Conservation (phyloP, 2,113 vertebrate genomes). For the Amazona vittata region DNA sequence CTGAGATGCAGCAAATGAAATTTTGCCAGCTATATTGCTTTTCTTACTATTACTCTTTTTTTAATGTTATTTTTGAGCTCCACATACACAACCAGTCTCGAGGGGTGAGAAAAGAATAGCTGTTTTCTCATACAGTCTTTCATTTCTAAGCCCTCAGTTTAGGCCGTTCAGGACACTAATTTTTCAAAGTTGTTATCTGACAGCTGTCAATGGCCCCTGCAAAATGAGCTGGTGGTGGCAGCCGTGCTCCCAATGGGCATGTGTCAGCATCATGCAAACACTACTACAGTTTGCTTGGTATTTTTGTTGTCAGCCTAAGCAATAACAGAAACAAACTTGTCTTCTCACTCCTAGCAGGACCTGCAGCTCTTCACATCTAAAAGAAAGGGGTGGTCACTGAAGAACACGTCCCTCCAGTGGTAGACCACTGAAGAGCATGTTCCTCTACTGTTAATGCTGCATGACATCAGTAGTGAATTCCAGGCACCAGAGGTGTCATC, state of each 20-base stretch:
- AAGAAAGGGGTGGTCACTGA: not conserved
- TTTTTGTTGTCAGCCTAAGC: not conserved
- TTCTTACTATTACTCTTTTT: slow-evolving; percentile 9
- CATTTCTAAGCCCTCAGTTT: slow-evolving; percentile 12
- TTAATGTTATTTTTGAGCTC: slow-evolving; percentile 17
- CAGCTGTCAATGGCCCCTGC: not conserved
- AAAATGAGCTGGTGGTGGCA: slow-evolving; percentile 19
- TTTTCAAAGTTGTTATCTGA: slow-evolving; percentile 46
- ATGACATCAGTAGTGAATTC: not conserved
- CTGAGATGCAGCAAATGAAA: slow-evolving; percentile 20
- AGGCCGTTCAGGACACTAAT: slow-evolving; percentile 60
- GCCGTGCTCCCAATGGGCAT: not conserved
- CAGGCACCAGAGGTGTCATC: not conserved
- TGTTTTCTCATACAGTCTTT: slow-evolving; percentile 39
- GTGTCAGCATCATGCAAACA: not conserved
- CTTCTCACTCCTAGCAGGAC: not conserved
- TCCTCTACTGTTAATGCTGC: not conserved
- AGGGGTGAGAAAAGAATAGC: slow-evolving; percentile 7
- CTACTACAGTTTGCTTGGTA: not conserved
- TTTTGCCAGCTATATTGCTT: slow-evolving; percentile 47
- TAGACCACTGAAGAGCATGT: not conserved
- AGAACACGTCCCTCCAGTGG: not conserved
- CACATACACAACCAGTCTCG: not conserved
- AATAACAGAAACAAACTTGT: not conserved
- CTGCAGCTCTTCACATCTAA: not conserved